A percentile compares a stretch with the other conserved stretches of the same genome.
Evolutionary conservation across 2,113 vertebrate species (phyloP).

Genomic region (Osmerus eperlanus): DNA sequence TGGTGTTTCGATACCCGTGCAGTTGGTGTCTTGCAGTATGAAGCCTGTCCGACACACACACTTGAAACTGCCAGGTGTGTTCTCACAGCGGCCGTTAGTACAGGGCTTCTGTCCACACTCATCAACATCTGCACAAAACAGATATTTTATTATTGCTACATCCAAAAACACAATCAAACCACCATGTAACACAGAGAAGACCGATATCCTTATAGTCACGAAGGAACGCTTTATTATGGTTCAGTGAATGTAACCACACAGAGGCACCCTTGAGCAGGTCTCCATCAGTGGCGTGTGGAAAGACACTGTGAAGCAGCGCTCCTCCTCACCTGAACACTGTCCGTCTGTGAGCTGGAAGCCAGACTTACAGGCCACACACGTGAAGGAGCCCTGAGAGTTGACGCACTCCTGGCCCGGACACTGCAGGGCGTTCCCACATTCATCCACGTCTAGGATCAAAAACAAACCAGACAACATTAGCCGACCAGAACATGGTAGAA

Average conservation of each 20-base stretch:
- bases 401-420: constrained; percentile 81
- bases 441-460: constrained; percentile 68
- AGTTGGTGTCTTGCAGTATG: constrained; percentile 30
- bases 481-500: no score
- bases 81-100: constrained; percentile 70
- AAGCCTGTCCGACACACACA: constrained; percentile 70
- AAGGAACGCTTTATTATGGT: no score
- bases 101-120: constrained; percentile 74
- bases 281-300: no score
- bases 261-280: no score
- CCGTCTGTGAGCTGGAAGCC: constrained; percentile 72
- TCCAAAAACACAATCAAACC: not conserved
- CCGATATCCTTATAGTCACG: no score
- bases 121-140: constrained; percentile 63
- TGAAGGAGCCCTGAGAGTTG: constrained; percentile 78
- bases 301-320: no score
- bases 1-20: constrained; percentile 33
- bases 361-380: constrained; percentile 70
- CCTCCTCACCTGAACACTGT: constrained; percentile 70
- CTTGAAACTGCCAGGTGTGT: constrained; percentile 69
- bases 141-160: not conserved
- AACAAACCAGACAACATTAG: not conserved
- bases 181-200: not conserved
- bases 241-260: no score
- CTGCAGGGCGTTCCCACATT: constrained; percentile 67